Conservation (phyloP, 2,797 vertebrate species). For the Gorsachius magnificus region DNA sequence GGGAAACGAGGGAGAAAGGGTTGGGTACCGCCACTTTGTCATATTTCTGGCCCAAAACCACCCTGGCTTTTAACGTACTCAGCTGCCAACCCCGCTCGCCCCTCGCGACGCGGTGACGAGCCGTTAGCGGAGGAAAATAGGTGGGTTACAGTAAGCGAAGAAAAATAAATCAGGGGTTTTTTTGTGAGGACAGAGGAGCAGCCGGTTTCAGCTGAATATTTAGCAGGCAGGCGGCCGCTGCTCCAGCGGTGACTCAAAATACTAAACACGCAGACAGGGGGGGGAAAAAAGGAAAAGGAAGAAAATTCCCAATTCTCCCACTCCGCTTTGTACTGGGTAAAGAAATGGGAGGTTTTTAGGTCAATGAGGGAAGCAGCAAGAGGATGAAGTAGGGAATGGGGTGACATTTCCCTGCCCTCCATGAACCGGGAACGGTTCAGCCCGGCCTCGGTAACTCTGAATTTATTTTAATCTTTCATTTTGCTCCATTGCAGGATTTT, state of each 20-base stretch:
- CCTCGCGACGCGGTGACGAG: fast-evolving
- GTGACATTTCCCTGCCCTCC: neutral
- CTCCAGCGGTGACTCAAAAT: neutral
- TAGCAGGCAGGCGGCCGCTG: neutral
- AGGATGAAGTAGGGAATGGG: neutral
- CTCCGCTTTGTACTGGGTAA: neutral
- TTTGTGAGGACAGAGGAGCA: neutral
- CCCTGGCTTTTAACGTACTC: fast-evolving
- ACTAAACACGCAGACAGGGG: fast-evolving
- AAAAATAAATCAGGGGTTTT: neutral
- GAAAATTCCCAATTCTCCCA: neutral
- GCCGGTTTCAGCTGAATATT: neutral
- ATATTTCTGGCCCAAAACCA: neutral
- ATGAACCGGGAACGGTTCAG: neutral
- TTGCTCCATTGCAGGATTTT: neutral
- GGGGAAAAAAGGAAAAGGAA: neutral
- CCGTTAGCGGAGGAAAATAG: neutral
- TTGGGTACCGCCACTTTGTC: neutral
- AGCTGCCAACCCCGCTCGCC: neutral
- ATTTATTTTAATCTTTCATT: constrained; percentile 39
- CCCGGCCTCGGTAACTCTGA: neutral
- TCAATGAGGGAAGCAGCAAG: neutral
- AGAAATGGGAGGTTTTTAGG: neutral
- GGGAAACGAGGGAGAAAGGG: no score
- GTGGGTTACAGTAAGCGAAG: neutral